A percentile compares a stretch with the other conserved stretches of the same genome.
Evolutionary conservation across 2,113 vertebrate genomes (phyloP).

Genomic region (Ailurus styani): DNA sequence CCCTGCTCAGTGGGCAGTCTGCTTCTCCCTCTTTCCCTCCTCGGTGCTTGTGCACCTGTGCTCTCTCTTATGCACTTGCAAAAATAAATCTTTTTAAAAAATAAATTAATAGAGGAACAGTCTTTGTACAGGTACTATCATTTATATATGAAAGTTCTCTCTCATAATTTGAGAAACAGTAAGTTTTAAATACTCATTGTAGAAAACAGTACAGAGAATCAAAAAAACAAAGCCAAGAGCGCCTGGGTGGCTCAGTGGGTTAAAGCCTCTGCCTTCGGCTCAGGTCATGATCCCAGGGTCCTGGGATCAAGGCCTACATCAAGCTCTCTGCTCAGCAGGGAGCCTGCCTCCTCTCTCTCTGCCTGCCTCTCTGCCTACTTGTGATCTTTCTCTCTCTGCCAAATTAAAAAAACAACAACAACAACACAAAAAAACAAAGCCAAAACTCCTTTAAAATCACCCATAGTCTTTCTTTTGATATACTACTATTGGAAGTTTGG

Average conservation of each 20-base stretch:
- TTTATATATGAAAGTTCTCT: not conserved
- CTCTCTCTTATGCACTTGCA: not conserved
- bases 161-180: not conserved
- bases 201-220: not conserved
- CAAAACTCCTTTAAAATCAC: not conserved
- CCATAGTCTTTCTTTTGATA: not conserved
- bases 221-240: not conserved
- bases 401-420: too few species aligned
- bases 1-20: not conserved
- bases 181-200: not conserved
- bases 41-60: not conserved
- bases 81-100: not conserved
- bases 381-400: too few species aligned
- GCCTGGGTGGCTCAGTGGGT: too few species aligned
- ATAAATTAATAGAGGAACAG: not conserved
- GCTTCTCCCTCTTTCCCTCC: not conserved
- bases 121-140: not conserved
- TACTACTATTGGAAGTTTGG: not conserved
- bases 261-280: too few species aligned
- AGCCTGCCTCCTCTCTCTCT: too few species aligned
- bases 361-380: too few species aligned
- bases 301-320: too few species aligned
- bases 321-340: too few species aligned
- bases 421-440: too few species aligned
- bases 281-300: too few species aligned